Evolutionary conservation across 2,113 vertebrate species (phyloP).

Genomic region (Amia ocellicauda): DNA sequence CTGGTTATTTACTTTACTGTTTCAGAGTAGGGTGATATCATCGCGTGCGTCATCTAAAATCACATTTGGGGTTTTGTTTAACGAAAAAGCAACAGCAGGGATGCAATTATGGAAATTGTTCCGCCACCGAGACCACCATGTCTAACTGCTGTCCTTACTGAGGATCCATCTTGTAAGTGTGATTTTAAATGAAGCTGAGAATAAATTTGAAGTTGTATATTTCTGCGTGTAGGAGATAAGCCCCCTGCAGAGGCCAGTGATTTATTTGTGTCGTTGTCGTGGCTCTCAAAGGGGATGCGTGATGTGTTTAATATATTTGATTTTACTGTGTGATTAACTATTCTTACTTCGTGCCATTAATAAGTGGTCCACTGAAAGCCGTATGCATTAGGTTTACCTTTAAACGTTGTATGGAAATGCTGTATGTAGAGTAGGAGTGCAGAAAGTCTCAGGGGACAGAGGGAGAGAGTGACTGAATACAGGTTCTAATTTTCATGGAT

Average conservation of each 20-base stretch:
- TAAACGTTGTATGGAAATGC: not conserved
- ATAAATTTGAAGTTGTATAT: not conserved
- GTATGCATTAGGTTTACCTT: not conserved
- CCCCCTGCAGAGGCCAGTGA: not conserved
- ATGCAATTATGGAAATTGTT: not conserved
- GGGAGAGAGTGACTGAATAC: too few relatives aligned
- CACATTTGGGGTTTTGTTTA: not conserved
- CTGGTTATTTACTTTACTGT: too few relatives aligned
- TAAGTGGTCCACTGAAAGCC: not conserved
- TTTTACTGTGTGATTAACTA: not conserved
- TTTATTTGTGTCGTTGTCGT: not conserved
- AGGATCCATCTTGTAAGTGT: not conserved
- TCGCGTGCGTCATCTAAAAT: not conserved
- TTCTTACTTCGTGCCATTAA: not conserved
- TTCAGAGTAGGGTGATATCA: too few relatives aligned
- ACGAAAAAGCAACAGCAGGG: not conserved
- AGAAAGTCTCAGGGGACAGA: too few relatives aligned
- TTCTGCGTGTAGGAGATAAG: not conserved
- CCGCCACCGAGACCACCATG: not conserved
- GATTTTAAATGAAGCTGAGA: not conserved
- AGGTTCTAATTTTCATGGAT: too few relatives aligned
- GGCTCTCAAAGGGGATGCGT: not conserved
- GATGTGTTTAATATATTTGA: not conserved
- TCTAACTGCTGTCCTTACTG: not conserved
- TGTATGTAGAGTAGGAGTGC: not conserved